phyloP scores from a whole-genome alignment of 1,140 invertebrate species.

The Laupala kohalensis region DNA sequence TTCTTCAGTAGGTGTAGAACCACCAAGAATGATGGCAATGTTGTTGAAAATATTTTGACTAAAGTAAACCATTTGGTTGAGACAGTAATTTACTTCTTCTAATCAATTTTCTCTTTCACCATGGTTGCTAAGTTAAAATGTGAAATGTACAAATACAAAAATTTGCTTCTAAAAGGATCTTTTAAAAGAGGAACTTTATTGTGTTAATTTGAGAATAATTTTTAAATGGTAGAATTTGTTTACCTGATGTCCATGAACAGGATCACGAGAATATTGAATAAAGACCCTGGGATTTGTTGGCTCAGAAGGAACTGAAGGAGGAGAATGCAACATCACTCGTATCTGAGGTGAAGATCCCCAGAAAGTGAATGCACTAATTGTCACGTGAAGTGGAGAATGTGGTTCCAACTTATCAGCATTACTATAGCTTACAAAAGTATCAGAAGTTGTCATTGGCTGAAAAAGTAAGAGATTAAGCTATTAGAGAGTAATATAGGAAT shows the following conservation, averaged over 20 bases:
- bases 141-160: too few relatives aligned
- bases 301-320: constrained; percentile 53
- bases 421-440: constrained; percentile 26
- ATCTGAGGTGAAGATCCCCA: constrained; percentile 61
- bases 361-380: constrained; percentile 64
- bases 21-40: too few relatives aligned
- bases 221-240: not conserved
- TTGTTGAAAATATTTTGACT: too few relatives aligned
- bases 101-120: too few relatives aligned
- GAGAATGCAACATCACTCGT: constrained; percentile 42
- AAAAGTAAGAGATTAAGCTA: not conserved
- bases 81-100: too few relatives aligned
- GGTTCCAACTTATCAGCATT: constrained; percentile 40
- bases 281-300: constrained; percentile 46
- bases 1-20: too few relatives aligned
- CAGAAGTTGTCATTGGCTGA: not conserved
- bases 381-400: constrained; percentile 51
- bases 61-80: too few relatives aligned
- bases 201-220: not conserved
- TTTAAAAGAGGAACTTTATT: too few relatives aligned
- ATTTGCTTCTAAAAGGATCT: too few relatives aligned
- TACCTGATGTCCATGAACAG: constrained; percentile 29
- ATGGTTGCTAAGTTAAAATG: too few relatives aligned
- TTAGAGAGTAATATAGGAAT: too few relatives aligned
- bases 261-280: constrained; percentile 23